phyloP scores from a whole-genome alignment of 2,888 invertebrate species.

The Tipula vernalis region DNA sequence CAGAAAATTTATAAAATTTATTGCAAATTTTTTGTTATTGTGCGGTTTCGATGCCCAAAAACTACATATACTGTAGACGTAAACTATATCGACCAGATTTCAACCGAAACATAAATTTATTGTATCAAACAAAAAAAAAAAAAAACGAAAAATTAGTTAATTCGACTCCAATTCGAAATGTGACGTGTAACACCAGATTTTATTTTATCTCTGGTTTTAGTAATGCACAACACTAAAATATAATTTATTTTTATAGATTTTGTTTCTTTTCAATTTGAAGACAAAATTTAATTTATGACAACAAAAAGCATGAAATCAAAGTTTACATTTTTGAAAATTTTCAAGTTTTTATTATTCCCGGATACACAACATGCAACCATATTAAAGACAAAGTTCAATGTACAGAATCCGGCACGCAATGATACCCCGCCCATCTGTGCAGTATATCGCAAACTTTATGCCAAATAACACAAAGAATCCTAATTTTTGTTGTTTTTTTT shows the following conservation, averaged over 20 bases:
- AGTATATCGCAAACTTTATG: background rate
- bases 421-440: background rate
- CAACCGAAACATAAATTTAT: background rate
- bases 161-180: background rate
- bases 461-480: background rate
- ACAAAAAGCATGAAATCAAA: too few species aligned
- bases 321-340: too few species aligned
- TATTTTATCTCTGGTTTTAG: background rate
- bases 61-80: background rate
- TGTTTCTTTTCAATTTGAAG: too few species aligned
- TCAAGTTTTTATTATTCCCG: too few species aligned
- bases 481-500: background rate
- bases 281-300: too few species aligned
- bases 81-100: background rate
- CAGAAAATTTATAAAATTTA: background rate
- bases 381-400: too few species aligned
- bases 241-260: too few species aligned
- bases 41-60: background rate
- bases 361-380: too few species aligned
- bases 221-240: background rate
- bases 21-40: background rate
- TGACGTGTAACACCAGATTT: background rate
- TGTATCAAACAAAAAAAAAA: background rate
- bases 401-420: background rate
- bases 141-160: background rate